Base-by-base conservation (phyloP, 2,888 invertebrate species). In the Pimpla rufipes region DNA sequence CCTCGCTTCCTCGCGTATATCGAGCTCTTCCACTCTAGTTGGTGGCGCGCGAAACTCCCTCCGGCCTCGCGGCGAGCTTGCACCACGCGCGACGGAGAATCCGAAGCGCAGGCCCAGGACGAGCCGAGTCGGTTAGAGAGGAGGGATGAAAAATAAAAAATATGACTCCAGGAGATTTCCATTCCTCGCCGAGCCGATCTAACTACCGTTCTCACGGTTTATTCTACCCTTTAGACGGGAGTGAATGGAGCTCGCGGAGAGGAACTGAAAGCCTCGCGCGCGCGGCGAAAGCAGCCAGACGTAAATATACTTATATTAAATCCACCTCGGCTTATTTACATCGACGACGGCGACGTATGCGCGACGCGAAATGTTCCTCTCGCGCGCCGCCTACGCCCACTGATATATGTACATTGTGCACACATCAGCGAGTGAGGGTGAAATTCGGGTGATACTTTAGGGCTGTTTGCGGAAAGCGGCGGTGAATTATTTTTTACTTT, bases 151-250 rank as follows among this genome's bases (percentile, higher is more conserved):
- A 55, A 21, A 23, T 35, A 52, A 67, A 67, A 78, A 74, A 82
- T 66, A 76, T 70, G 71, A 76, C 45, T 68, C 62, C 21, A 16
- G n/a, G 52, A 70, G 16, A 59, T 70, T 70, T 70, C 23, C 55
- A 70, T 70, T 70, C 35, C 59, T 42, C 40, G 18, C 47, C 67
- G 59, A 67, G 42, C 62, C 74, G 70, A 82, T 74, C 78, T 64
- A 70, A 82, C 68, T 78, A 74, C 68, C 52, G 62, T 78, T 64
- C 82, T 75, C 74, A 47, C 78, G n/a, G 50, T 70, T 78, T 70
- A 78, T 82, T 82, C 78, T 70, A 74, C 64, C 55, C 68, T 77
- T 47, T n/a, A 45, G 45, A 16, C 47, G 37, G 45, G 47, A 29
- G 45, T 45, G 74, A 78, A 78, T 64, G 13, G 40, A 42, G 16